Percentiles rank a stretch among this genome's conserved stretches.
phyloP scores from a whole-genome alignment of 2,888 invertebrate genomes.

The Drosophila koepferae region DNA sequence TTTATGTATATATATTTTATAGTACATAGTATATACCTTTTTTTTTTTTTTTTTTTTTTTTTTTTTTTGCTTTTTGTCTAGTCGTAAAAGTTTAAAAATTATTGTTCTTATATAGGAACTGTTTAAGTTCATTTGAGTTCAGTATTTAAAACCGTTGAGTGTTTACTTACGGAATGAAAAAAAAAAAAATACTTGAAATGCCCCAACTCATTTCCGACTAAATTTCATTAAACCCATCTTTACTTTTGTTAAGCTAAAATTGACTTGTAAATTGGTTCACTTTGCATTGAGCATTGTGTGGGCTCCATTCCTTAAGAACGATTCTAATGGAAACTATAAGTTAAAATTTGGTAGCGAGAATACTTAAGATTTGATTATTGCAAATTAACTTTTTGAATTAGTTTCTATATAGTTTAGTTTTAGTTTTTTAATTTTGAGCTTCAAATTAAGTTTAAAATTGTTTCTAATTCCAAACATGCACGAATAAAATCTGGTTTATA shows the following conservation, averaged over 20 bases:
- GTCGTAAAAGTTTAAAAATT: slow-evolving; percentile 69
- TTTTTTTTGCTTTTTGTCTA: slow-evolving; percentile 30
- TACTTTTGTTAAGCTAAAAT: slow-evolving; percentile 1
- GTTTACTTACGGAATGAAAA: neutral
- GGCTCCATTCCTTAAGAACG: neutral
- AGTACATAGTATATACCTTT: slow-evolving; percentile 13
- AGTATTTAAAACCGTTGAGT: slow-evolving; percentile 64
- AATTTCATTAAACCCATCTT: neutral
- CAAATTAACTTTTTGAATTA: neutral
- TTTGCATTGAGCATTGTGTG: neutral
- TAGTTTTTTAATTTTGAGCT: neutral
- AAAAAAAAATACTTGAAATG: slow-evolving; percentile 4
- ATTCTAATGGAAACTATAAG: neutral
- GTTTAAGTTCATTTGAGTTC: slow-evolving; percentile 55
- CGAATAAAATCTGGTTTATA: too few species aligned
- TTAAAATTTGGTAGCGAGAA: neutral
- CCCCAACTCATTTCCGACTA: neutral
- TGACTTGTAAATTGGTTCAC: neutral
- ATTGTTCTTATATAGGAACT: slow-evolving; percentile 76
- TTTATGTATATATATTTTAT: slow-evolving; percentile 15
- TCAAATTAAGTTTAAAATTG: too few species aligned
- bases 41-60: slow-evolving; percentile 18
- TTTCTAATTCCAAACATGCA: too few species aligned
- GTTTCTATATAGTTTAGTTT: neutral
- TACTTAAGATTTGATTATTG: neutral